These are phyloP conservation scores for Mormoops blainvillei DNA, from an alignment of 2,113 vertebrate species.

Conservation along the genomic window DNA sequence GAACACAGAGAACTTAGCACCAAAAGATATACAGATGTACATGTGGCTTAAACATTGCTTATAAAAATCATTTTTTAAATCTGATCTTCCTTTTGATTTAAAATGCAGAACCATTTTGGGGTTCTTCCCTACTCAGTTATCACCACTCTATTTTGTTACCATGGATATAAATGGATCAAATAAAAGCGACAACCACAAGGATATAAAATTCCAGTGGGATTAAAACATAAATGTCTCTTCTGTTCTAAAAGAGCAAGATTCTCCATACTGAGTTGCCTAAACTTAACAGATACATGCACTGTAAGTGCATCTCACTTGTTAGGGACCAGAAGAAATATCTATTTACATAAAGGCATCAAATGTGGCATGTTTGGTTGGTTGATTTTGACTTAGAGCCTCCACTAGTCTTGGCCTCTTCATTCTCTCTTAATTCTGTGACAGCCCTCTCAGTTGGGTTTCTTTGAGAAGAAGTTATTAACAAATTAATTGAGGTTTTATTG, in stretches of 20 bases:
- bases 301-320: background rate
- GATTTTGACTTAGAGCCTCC: background rate
- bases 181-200: background rate
- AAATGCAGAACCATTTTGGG: background rate
- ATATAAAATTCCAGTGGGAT: background rate
- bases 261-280: background rate
- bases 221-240: background rate
- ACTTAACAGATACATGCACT: fast-evolving
- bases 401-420: background rate
- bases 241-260: background rate
- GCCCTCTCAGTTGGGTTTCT: background rate
- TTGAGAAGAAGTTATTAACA: background rate
- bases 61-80: background rate
- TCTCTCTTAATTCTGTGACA: background rate
- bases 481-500: background rate
- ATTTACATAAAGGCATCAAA: background rate
- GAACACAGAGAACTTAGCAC: background rate
- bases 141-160: background rate
- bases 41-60: background rate
- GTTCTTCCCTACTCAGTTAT: background rate
- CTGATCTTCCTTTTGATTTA: background rate
- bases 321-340: background rate
- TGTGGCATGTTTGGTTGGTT: background rate
- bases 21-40: background rate
- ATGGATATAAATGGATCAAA: background rate